Conservation (phyloP, 1,140 invertebrate species). For the Anthonomus grandis region DNA sequence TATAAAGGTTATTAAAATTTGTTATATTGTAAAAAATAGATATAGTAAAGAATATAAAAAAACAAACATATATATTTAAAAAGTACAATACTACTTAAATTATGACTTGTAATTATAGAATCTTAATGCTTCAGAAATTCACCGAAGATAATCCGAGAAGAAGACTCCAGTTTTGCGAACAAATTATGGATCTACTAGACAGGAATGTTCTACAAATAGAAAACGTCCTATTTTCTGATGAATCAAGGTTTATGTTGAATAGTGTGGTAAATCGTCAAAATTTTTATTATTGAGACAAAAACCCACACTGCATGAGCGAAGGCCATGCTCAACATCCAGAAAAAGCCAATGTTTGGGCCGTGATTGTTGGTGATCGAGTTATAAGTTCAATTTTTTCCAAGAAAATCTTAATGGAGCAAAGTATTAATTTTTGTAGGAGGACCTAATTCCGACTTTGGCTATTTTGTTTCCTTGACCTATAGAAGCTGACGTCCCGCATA, state of each 20-base stretch:
- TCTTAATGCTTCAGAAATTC: background rate
- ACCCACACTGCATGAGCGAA: conserved; percentile 25
- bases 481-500: no score
- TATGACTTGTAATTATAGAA: no score
- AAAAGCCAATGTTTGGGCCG: conserved; percentile 20
- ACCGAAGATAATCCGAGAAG: conserved; percentile 1
- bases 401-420: no score
- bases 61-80: no score
- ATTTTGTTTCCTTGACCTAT: background rate
- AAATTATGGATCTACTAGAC: conserved; percentile 3
- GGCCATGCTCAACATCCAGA: conserved; percentile 18
- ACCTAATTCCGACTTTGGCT: conserved; percentile 3
- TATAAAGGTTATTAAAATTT: no score
- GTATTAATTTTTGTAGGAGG: no score
- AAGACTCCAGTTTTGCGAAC: conserved; percentile 1
- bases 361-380: conserved; percentile 17
- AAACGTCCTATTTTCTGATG: conserved; percentile 21
- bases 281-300: conserved; percentile 19
- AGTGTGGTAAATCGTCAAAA: conserved; percentile 16
- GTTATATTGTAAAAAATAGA: no score
- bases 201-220: conserved; percentile 3
- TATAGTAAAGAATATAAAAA: no score
- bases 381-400: conserved; percentile 23
- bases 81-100: no score
- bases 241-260: conserved; percentile 18